Percentiles rank a stretch among this genome's conserved stretches.
These are phyloP conservation scores for Mimumesa dahlbomi DNA, from an alignment of 2,888 invertebrate species.

Conservation along the genomic window DNA sequence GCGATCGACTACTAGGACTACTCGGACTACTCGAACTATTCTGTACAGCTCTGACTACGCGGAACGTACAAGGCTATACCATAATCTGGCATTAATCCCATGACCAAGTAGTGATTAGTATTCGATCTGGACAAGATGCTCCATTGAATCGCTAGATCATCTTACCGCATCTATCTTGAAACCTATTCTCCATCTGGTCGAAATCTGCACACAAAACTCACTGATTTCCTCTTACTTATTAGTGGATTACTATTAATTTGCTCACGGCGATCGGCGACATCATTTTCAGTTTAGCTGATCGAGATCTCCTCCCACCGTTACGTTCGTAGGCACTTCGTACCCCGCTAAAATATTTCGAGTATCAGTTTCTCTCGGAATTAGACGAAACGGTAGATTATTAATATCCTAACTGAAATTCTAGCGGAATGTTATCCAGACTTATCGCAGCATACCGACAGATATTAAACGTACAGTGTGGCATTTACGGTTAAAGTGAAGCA, in stretches of 20 bases:
- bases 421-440: too few species aligned
- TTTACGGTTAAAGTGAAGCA: constrained; percentile 27
- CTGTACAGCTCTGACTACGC: too few species aligned
- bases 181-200: constrained; percentile 3
- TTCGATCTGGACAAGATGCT: constrained; percentile 29
- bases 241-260: too few species aligned
- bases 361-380: not conserved
- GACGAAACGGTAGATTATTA: too few species aligned
- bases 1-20: too few species aligned
- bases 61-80: too few species aligned
- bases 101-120: constrained; percentile 13
- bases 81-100: constrained; percentile 30
- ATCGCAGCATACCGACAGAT: constrained; percentile 16
- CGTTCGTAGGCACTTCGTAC: not conserved
- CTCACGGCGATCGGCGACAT: not conserved
- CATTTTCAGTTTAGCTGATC: not conserved
- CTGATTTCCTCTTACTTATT: too few species aligned
- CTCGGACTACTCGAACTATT: too few species aligned
- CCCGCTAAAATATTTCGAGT: not conserved
- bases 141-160: constrained; percentile 18
- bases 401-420: too few species aligned
- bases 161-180: constrained; percentile 21
- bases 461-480: constrained; percentile 20
- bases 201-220: too few species aligned
- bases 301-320: not conserved